A percentile compares a stretch with the other conserved stretches of the same genome.
Conservation (phyloP, 2,888 invertebrate species). For the Nephrotoma flavescens region DNA sequence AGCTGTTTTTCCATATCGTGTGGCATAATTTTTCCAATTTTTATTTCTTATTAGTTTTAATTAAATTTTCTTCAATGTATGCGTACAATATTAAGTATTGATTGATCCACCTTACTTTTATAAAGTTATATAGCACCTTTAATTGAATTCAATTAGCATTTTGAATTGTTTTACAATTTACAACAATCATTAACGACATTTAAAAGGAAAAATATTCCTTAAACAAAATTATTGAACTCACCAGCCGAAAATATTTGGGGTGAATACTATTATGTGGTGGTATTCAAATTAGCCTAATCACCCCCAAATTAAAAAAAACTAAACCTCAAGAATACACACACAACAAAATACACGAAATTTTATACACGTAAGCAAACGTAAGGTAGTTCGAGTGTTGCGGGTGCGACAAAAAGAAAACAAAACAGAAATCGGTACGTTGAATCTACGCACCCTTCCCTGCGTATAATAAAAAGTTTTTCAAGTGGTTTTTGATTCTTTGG, state of each 20-base stretch:
- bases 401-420: constrained; percentile 8
- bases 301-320: not conserved
- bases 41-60: not conserved
- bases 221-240: not conserved
- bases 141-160: not conserved
- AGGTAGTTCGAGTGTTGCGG: not conserved
- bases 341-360: not conserved
- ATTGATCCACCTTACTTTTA: not conserved
- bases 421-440: constrained; percentile 1
- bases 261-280: constrained; percentile 7
- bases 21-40: not conserved
- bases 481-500: not conserved
- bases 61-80: not conserved
- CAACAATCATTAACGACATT: not conserved
- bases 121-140: not conserved
- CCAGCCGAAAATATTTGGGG: not conserved
- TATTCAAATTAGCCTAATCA: constrained; percentile 11
- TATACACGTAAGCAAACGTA: not conserved
- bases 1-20: not conserved
- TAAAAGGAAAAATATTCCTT: not conserved
- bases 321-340: not conserved
- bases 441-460: not conserved
- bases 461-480: not conserved
- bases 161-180: not conserved
- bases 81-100: not conserved